Evolutionary conservation across 30 jellyfish, hydroid and myxozoan genomes (phyloP), one percentile per base, ranked within the genome.

Genomic region (Aurelia aurita complex sp. Pacific): DNA sequence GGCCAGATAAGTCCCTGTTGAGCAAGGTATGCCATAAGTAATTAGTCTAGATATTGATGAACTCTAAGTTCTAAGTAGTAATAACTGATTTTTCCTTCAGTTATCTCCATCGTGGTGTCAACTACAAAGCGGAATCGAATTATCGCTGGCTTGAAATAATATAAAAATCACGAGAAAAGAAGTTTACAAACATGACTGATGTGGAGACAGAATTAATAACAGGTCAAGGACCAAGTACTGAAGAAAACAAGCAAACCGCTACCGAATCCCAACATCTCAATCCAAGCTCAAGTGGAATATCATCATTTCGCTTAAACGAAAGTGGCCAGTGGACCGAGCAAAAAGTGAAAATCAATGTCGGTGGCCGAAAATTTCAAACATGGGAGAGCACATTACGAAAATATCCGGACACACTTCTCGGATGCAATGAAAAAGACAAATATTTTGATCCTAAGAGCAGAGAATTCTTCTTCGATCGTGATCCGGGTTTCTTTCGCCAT

Each of bases 401-500:
- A 52, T 88, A 23, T 62, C 97, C 97, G 43, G 78, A 80, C 75
- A 88, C 97, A 4, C 68, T 88, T 13, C 97, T 88, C 60, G 97
- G 97, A 10, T 68, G 92, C 89, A 76, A 71, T 75, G 92, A 81
- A 65, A 80, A 80, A 88, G 97, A 88, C 53, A 59, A 70, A 7
- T 88, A 23, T 67, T 88, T 55, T 46, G 89, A 74, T 53, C 38
- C 64, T 16, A 74, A 43, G 12, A 34, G 64, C 29, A 66, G 90
- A 19, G 97, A 88, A 68, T 88, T 80, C 51, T 88, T 88, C 83
- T 77, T 88, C 54, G 97, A 88, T 52, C 92, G 97, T 10, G 97
- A 88, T 80, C 97, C 97, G 17, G 83, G 77, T 67, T 88, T 88
- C 64, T 88, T 88, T 73, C 85, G 97, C n/a, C 97, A 88, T 33